Evolutionary conservation across 2,888 invertebrate species (phyloP).

Genomic region (Drosophila birchii): DNA sequence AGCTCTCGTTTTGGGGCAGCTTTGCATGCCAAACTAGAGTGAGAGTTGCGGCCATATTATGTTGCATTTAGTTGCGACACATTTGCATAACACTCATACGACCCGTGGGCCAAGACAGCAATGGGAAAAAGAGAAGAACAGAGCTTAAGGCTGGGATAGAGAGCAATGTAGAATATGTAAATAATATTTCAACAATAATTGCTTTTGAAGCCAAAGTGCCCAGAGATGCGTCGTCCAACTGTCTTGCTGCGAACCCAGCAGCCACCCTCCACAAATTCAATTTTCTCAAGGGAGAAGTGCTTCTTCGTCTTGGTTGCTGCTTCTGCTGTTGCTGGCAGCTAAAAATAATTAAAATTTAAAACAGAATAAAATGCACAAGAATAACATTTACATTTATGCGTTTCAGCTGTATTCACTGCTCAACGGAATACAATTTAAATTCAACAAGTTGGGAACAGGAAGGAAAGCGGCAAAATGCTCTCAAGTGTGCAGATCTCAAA

Average conservation of each 20-base stretch:
- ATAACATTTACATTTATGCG: slow-evolving; percentile 72
- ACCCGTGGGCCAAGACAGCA: slow-evolving; percentile 52
- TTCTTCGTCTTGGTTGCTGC: background rate
- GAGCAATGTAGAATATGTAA: slow-evolving; percentile 59
- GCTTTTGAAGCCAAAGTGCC: slow-evolving; percentile 69
- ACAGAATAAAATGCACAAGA: slow-evolving; percentile 73
- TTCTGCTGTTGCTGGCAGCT: slow-evolving; percentile 49
- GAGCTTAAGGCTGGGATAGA: background rate
- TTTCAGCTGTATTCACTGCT: slow-evolving; percentile 34
- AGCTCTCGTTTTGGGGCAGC: slow-evolving; percentile 27
- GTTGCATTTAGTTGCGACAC: slow-evolving; percentile 63
- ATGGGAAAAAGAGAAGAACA: slow-evolving; percentile 14
- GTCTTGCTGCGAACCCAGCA: background rate
- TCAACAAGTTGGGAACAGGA: slow-evolving; percentile 60
- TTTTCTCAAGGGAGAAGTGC: slow-evolving; percentile 53
- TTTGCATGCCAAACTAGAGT: slow-evolving; percentile 34
- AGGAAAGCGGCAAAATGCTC: slow-evolving; percentile 42
- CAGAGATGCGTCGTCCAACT: slow-evolving; percentile 46
- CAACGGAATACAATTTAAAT: slow-evolving; percentile 63
- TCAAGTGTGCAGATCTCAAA: slow-evolving; percentile 36
- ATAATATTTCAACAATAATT: slow-evolving; percentile 75
- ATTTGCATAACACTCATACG: slow-evolving; percentile 73
- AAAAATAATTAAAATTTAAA: slow-evolving; percentile 74
- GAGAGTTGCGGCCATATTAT: slow-evolving; percentile 55
- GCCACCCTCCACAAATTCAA: slow-evolving; percentile 44